Evolutionary conservation across 2,888 invertebrate species (phyloP).

Genomic region (Sipha maydis): DNA sequence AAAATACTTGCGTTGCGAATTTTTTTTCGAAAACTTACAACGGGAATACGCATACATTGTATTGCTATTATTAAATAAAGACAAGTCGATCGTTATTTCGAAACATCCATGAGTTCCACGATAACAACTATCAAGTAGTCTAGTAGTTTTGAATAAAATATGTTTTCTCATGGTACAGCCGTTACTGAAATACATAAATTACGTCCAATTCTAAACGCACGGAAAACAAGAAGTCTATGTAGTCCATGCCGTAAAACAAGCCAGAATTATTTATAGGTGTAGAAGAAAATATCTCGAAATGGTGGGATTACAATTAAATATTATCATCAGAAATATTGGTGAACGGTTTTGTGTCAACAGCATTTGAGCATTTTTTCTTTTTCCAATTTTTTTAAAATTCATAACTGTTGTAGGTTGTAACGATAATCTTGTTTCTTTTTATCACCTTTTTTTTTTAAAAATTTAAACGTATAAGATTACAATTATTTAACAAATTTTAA

Average conservation of each 20-base stretch:
- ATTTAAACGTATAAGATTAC: too few relatives aligned
- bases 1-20: too few relatives aligned
- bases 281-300: constrained; percentile 19
- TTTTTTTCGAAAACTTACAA: too few relatives aligned
- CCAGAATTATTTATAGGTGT: constrained; percentile 24
- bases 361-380: neutral
- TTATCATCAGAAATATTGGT: neutral
- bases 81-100: neutral
- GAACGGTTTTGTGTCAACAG: neutral
- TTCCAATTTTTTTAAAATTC: neutral
- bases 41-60: too few relatives aligned
- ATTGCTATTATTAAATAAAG: neutral
- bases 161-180: constrained; percentile 34
- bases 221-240: constrained; percentile 28
- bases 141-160: constrained; percentile 40
- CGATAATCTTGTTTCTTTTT: neutral
- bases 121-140: neutral
- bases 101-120: neutral
- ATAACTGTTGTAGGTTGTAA: neutral
- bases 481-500: too few relatives aligned
- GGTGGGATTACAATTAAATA: constrained; percentile 9
- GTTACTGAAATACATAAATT: constrained; percentile 34
- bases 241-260: constrained; percentile 5
- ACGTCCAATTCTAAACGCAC: constrained; percentile 1
- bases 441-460: too few relatives aligned